Percentiles rank a stretch among this genome's conserved stretches.
phyloP scores from a whole-genome alignment of 2,888 invertebrate species.

The Tachina fera region DNA sequence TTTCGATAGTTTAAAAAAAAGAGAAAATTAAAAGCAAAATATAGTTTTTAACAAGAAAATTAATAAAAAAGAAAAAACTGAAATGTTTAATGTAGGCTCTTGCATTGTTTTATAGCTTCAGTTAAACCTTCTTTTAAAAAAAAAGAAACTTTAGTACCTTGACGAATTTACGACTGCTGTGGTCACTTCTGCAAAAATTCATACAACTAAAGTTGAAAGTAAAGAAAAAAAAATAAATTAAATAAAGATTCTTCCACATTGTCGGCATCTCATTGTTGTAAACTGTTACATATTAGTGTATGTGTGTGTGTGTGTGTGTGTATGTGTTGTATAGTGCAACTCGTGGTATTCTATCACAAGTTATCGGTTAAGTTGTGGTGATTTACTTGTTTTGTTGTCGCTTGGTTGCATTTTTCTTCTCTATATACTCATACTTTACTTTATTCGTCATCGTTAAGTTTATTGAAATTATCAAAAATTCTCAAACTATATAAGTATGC shows the following conservation, averaged over 20 bases:
- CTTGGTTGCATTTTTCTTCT: constrained; percentile 28
- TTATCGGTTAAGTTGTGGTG: constrained; percentile 63
- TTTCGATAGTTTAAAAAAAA: constrained; percentile 55
- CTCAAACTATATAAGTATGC: not conserved
- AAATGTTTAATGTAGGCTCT: constrained; percentile 9
- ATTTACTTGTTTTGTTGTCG: constrained; percentile 63
- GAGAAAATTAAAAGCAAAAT: constrained; percentile 31
- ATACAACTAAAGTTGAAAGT: constrained; percentile 27
- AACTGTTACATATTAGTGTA: not conserved
- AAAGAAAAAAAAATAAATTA: too few relatives aligned
- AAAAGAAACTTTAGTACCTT: constrained; percentile 57
- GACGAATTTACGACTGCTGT: constrained; percentile 69
- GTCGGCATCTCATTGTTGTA: constrained; percentile 59
- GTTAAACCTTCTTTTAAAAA: constrained; percentile 7
- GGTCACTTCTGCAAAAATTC: constrained; percentile 50
- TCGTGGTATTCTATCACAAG: constrained; percentile 43
- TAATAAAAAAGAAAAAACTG: constrained; percentile 4
- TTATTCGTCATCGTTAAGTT: constrained; percentile 44
- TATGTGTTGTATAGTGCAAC: not conserved
- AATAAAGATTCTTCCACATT: constrained; percentile 31
- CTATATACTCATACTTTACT: constrained; percentile 16
- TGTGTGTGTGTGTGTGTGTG: not conserved
- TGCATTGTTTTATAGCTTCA: constrained; percentile 8
- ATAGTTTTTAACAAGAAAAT: constrained; percentile 40
- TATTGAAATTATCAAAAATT: constrained; percentile 55